Evolutionary conservation across 2,888 invertebrate species (phyloP), one percentile per base, ranked within the genome.

Genomic region (Ametastegia equiseti): DNA sequence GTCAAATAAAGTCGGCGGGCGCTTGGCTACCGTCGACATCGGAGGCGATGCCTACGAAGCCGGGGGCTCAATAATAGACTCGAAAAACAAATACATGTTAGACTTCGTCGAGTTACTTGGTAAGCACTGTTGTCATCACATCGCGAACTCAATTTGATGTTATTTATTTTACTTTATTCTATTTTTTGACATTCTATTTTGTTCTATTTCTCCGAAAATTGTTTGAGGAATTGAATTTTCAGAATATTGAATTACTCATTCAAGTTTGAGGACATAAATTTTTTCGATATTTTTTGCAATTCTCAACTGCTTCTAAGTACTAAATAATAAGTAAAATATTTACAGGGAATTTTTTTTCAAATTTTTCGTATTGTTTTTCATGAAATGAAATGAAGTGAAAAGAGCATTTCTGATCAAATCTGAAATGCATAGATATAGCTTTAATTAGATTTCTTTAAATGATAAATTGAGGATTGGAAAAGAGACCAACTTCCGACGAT

Each of bases 21-120:
- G 95, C 65, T 86, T 94, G 36, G 92, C 93, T 0, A 92, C 93
- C 0, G 85, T 93, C 19, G 85, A 91, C 82, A 88, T 94, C 19
- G 90, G 89, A 81, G 92, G 92, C 11, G 84, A 91, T 23, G 89
- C 92, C 13, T 94, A 93, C 88, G 95, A 95, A 91, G 92, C 93
- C 33, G 95, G 95, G 7, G 95, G 94, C 63, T 88, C 93, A 7
- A 90, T 95, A 6, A 93, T 95, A 85, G 95, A 95, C 86, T 90
- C 93, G 0, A 89, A 89, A 80, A 95, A 95, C 88, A 89, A 92
- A 85, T 93, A 94, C 83, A 94, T 95, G 93, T 89, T 90, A 50
- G 88, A 93, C 81, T 94, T 95, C 86, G 91, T 93, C 0, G 88
- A 93, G 63, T 84, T 92, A 63, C 89, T 94, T 79, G 93, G 94